Conservation (phyloP, 2,113 vertebrate species). For the Brachyhypopomus gauderio region DNA sequence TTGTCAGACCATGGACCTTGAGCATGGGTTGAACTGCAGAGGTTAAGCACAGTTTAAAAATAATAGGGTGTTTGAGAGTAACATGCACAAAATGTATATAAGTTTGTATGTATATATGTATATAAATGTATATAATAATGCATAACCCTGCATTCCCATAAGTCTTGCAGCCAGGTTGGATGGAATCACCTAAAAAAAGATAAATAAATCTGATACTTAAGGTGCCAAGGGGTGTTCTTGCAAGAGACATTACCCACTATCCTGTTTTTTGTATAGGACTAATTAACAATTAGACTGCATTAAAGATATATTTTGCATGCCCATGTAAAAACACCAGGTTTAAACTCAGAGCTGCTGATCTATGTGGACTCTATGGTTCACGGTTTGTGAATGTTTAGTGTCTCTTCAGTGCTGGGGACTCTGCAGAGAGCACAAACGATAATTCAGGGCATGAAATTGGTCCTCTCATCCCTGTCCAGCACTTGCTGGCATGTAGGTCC, state of each 20-base stretch:
- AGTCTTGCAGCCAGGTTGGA: too few relatives aligned
- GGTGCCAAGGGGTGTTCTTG: too few relatives aligned
- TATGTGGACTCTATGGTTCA: neutral
- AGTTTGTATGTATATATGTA: too few relatives aligned
- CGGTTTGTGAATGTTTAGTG: constrained; percentile 18
- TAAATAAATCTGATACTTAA: too few relatives aligned
- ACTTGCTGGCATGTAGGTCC: constrained; percentile 17
- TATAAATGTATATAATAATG: too few relatives aligned
- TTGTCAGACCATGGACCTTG: neutral
- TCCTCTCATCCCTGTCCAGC: constrained; percentile 43
- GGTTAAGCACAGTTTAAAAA: neutral
- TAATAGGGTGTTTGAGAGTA: too few relatives aligned
- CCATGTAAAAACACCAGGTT: neutral
- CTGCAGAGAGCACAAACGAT: constrained; percentile 17
- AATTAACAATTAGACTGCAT: neutral
- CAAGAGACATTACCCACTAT: too few relatives aligned
- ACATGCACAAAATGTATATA: too few relatives aligned
- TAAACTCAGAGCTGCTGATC: constrained; percentile 14
- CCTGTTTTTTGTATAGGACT: too few relatives aligned
- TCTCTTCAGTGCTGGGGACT: constrained; percentile 32
- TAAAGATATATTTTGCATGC: neutral
- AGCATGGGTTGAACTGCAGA: neutral
- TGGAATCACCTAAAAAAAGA: too few relatives aligned
- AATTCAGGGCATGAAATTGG: constrained; percentile 2
- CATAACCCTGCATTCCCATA: too few relatives aligned